These are phyloP conservation scores for Acanthisitta chloris DNA, from an alignment of 2,113 vertebrate genomes.

Conservation along the genomic window DNA sequence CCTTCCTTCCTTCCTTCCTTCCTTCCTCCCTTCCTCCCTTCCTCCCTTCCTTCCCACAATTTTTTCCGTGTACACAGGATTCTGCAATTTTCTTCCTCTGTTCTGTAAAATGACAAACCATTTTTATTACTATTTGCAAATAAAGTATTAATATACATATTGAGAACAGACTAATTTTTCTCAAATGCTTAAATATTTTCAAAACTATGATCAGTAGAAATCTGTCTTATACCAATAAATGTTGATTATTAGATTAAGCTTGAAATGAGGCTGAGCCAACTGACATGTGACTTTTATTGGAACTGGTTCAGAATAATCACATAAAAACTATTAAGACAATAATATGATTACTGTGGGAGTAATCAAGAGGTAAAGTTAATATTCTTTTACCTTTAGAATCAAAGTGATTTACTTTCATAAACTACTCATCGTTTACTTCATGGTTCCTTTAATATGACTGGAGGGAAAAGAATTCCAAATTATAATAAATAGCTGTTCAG, in stretches of 20 bases:
- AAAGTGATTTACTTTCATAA: neutral
- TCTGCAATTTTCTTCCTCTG: neutral
- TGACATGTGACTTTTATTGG: neutral
- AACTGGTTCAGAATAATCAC: neutral
- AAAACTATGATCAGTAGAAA: neutral
- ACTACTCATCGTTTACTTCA: neutral
- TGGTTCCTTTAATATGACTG: neutral
- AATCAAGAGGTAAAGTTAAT: neutral
- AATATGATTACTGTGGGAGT: neutral
- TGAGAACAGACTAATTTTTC: neutral
- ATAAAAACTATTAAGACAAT: neutral
- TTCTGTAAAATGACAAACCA: neutral
- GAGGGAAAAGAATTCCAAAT: neutral
- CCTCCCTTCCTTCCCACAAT: too few relatives aligned
- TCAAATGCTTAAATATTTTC: neutral
- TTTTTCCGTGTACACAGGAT: fast-evolving
- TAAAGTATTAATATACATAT: neutral
- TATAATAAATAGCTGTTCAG: neutral
- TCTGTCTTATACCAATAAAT: neutral
- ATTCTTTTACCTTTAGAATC: neutral
- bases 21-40: fast-evolving
- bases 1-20: too few relatives aligned
- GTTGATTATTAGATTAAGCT: neutral
- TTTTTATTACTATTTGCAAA: neutral
- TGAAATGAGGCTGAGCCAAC: neutral